Evolutionary conservation across 2,113 vertebrate species (phyloP).

Genomic region (Orcinus orca): DNA sequence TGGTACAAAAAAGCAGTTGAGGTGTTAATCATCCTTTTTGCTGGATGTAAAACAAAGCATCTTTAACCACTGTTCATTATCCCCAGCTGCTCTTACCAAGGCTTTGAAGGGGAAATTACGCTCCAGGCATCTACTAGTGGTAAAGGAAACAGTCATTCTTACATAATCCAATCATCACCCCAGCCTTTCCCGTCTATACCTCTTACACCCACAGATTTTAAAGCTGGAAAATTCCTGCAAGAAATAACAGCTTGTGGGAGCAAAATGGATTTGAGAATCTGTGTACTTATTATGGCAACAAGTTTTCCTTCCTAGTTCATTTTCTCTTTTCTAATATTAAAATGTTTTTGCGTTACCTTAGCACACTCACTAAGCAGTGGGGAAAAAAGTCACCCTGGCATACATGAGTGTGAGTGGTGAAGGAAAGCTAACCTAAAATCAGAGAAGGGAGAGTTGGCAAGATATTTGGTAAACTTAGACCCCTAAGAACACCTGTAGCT

Average conservation of each 20-base stretch:
- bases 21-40: constrained; percentile 46
- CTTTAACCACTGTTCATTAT: constrained; percentile 42
- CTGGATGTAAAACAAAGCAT: constrained; percentile 36
- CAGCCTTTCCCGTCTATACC: background rate
- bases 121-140: background rate
- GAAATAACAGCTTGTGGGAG: background rate
- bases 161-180: background rate
- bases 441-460: background rate
- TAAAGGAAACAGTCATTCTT: constrained; percentile 22
- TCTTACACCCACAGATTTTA: background rate
- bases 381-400: background rate
- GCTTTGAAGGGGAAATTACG: background rate
- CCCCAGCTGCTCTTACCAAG: constrained; percentile 55
- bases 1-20: background rate
- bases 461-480: background rate
- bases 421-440: background rate
- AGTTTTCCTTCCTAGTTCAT: background rate
- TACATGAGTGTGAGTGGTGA: background rate
- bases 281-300: background rate
- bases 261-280: background rate
- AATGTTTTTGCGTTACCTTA: background rate
- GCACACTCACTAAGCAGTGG: background rate
- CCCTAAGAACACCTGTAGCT: background rate
- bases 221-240: background rate
- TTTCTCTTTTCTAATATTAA: background rate